Evolutionary conservation across 2,888 invertebrate species (phyloP), one percentile per base, ranked within the genome.

Genomic region (Alsophila aescularia): DNA sequence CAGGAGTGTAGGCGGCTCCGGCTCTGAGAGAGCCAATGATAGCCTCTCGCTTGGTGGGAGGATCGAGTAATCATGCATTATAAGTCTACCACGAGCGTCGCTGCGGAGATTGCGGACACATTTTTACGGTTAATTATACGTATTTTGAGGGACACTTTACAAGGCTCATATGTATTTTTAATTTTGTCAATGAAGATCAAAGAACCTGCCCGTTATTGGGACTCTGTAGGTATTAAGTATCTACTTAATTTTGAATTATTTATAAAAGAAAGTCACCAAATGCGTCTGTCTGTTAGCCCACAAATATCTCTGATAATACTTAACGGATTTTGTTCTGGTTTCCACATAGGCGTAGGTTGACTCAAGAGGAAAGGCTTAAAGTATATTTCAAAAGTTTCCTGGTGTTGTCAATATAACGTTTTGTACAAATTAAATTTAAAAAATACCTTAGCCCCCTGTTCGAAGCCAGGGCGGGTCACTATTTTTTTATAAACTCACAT

Each of bases 1-100:
- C 87, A 83, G 78, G 81, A 87, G 85, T 81, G 87, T 83, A 89
- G 90, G 90, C 89, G 90, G 88, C 76, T 87, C 77, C 85, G 71
- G 72, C 62, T 62, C 67, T 62, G 69, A 67, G 76, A 73, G 81
- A 79, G 79, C 90, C 90, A 90, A 90, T 90, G 79, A 81, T 82
- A 83, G 83, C 79, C 71, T 79, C 72, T 69, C 73, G 67, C 66
- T 64, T 73, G 72, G 87, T 90, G 90, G 90, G 90, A 84, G 90
- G 90, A 86, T 75, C 87, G 79, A 75, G 83, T 80, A 85, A 85
- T 85, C 85, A 85, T 81, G 82, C 83, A 85, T 83, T 83, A 24
- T 24, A 83, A 83, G 56, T 55, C 41, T 78, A 79, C 79, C 70
- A 73, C 73, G 68, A 70, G 55, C 72, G 60, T 75, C 73, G 73